Evolutionary conservation across 2,797 vertebrate genomes (phyloP), one percentile per base, ranked within the genome.

Genomic region (Aphelocoma californica): DNA sequence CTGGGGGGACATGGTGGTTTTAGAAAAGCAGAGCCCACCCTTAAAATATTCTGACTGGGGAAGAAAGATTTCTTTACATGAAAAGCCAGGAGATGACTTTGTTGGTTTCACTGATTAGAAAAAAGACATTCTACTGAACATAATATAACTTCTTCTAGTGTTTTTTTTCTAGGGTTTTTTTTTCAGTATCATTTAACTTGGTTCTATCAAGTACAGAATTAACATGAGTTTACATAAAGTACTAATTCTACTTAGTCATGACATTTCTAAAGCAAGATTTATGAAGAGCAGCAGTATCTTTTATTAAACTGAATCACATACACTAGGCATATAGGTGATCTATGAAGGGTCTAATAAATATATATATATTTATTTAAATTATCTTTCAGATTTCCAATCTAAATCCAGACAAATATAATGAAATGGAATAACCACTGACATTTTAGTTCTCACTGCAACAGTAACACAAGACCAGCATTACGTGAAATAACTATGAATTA

Each of bases 1-100:
- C 93, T 94, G 94, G 91, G 90, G 47, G 70, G 45, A 83, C 73
- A 36, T 32, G 44, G 91, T 91, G 80, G 88, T 81, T 94, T 96
- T 50, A 77, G 56, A 54, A 90, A 94, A 94, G 82, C 70, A 90
- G 73, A 90, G 86, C 90, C 85, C 77, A 92, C 87, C 77, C 85
- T 91, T 96, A 58, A 81, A 94, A 50, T 56, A 72, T 92, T 93
- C 91, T 91, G 61, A 88, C 56, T 79, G 51, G 29, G 34, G 28
- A 86, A 86, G 86, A 62, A 57, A 66, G 6, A 86, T 78, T 90
- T 78, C 36, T n/a, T 83, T 75, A 28, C 24, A 62, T 65, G 73
- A 78, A 85, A 88, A 91, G 18, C 15, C 44, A 89, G 71, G 85
- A 86, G 60, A 69, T 62, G 0, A 58, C 17, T 92, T 70, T 47